These are phyloP conservation scores for Antigone vipio DNA, from an alignment of 2,113 vertebrate species.

Conservation along the genomic window DNA sequence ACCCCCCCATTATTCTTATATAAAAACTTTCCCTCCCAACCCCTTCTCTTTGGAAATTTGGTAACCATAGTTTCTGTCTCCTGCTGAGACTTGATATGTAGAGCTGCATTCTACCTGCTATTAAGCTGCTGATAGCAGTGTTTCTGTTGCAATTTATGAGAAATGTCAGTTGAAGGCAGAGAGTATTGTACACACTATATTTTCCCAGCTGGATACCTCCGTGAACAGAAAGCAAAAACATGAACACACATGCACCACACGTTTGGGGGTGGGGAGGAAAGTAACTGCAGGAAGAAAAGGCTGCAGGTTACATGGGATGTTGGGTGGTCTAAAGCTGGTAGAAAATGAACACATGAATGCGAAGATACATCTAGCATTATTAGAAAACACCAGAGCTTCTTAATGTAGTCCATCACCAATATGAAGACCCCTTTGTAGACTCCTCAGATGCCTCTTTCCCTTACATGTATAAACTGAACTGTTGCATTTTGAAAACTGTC, in stretches of 20 bases:
- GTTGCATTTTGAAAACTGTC: not conserved
- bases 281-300: not conserved
- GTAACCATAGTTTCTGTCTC: slow-evolving; percentile 78
- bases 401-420: not conserved
- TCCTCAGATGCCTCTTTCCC: not conserved
- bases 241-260: slow-evolving; percentile 70
- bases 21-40: slow-evolving; percentile 46
- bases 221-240: slow-evolving; percentile 78
- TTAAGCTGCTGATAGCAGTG: slow-evolving; percentile 82
- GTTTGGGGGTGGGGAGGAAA: slow-evolving; percentile 31
- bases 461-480: not conserved
- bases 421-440: not conserved
- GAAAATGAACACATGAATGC: slow-evolving; percentile 45
- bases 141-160: slow-evolving; percentile 84
- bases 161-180: slow-evolving; percentile 81
- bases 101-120: slow-evolving; percentile 76
- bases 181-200: slow-evolving; percentile 80
- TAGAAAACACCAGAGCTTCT: not conserved
- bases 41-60: slow-evolving; percentile 70
- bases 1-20: slow-evolving; percentile 34
- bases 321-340: slow-evolving; percentile 64
- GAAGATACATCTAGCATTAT: not conserved
- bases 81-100: slow-evolving; percentile 78
- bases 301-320: slow-evolving; percentile 54
- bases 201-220: slow-evolving; percentile 83